Evolutionary conservation across 2,797 vertebrate genomes (phyloP).

Genomic region (Tokudaia muenninki): DNA sequence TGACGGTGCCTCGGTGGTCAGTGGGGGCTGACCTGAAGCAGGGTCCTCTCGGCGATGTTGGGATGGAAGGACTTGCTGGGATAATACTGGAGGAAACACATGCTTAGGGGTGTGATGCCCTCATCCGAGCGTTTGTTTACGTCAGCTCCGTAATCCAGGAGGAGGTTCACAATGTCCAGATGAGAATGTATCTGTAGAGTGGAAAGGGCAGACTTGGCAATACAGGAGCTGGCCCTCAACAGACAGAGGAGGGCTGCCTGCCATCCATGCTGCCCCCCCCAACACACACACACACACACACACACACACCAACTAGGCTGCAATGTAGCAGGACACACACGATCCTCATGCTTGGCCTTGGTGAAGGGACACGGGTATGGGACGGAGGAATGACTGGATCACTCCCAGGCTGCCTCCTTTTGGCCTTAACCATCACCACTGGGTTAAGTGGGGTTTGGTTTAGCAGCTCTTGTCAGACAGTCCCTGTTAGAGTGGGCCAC

Average conservation of each 20-base stretch:
- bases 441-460: neutral
- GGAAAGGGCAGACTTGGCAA: neutral
- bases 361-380: accelerated
- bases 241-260: neutral
- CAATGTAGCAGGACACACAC: neutral
- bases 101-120: conserved; percentile 91
- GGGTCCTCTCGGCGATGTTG: conserved; percentile 82
- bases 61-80: conserved; percentile 87
- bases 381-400: accelerated
- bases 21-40: conserved; percentile 76
- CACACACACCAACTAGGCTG: too few species aligned
- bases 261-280: neutral
- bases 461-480: neutral
- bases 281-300: too few species aligned
- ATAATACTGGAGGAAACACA: conserved; percentile 92
- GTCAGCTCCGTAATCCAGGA: conserved; percentile 92
- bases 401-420: accelerated
- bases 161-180: conserved; percentile 89
- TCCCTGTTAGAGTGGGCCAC: neutral
- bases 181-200: conserved; percentile 89
- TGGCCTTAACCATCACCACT: accelerated
- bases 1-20: accelerated
- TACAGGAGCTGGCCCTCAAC: neutral
- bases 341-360: accelerated
- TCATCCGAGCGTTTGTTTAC: conserved; percentile 92